Evolutionary conservation across 1,140 invertebrate genomes (phyloP), one percentile per base, ranked within the genome.

Genomic region (Drosophila ananassae): DNA sequence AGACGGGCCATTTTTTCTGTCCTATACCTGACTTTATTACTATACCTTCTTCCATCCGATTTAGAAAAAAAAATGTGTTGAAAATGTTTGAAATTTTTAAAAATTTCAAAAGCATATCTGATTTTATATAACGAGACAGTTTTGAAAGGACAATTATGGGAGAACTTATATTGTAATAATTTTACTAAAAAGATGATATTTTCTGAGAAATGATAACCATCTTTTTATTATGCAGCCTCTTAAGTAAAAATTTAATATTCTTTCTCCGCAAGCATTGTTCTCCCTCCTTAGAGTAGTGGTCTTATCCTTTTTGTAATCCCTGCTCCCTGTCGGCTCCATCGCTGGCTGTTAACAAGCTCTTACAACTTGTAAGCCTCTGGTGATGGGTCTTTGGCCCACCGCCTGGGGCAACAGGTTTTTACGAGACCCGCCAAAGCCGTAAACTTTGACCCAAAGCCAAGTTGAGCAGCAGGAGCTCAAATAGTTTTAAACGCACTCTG

Each of bases 381-480:
- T 48, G 51, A 68, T 47, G 66, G 63, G 13, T 41, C 10, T 28
- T 12, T 37, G 41, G 59, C 54, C 63, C 66, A 22, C 24, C 9
- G 66, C 41, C 44, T 30, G 44, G 44, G 52, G 67, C 82, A 85
- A 85, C 83, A 85, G 82, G 82, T 85, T 87, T 85, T 87, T 82
- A 85, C 83, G 82, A 85, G 25, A 59, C 63, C 64, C 69, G 47
- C 58, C 72, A 82, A 61, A 87, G 82, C 82, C 82, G 87, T 85
- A 85, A 85, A 85, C 82, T 85, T 79, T 85, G 82, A 87, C 82
- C 82, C 82, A 82, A 85, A 85, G 82, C 83, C 78, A 87, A 85
- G 82, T 64, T 87, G 82, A 85, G 77, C 74, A 87, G 81, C 82
- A 60, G 72, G 62, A 82, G 74, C 82, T 85, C 82, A 85, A 85